A percentile compares a stretch with the other conserved stretches of the same genome.
Evolutionary conservation across 2,797 vertebrate genomes (phyloP).

Genomic region (Intellagama lesueurii): DNA sequence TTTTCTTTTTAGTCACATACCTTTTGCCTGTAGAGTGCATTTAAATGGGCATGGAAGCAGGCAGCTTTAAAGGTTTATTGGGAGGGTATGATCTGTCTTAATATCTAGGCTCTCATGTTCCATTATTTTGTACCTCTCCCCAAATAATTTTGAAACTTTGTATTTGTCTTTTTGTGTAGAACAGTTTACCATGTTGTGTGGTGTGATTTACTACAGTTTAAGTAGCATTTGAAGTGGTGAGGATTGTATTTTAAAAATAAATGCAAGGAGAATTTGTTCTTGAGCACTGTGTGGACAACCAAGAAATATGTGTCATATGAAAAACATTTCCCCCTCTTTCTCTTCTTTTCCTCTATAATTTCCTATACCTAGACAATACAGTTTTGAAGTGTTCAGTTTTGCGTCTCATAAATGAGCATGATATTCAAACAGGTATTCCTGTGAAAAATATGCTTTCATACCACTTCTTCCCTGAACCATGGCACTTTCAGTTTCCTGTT

Average conservation of each 20-base stretch:
- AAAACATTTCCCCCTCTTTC: not conserved
- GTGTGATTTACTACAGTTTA: not conserved
- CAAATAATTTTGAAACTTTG: not conserved
- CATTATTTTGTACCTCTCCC: not conserved
- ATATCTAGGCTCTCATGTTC: not conserved
- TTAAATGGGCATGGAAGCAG: not conserved
- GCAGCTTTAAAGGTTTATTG: not conserved
- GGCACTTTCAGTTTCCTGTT: not conserved
- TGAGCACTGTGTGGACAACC: not conserved
- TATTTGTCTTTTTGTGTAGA: not conserved
- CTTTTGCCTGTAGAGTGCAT: not conserved
- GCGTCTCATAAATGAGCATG: not conserved
- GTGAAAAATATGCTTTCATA: not conserved
- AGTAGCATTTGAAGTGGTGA: not conserved
- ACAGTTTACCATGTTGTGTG: not conserved
- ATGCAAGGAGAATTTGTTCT: conserved; percentile 33
- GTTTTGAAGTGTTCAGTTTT: not conserved
- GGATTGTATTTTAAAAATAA: not conserved
- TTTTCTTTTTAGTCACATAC: not conserved
- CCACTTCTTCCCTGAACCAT: not conserved
- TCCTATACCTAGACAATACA: not conserved
- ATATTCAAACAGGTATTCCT: conserved; percentile 8
- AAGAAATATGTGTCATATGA: conserved; percentile 21
- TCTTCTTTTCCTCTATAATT: conserved; percentile 19
- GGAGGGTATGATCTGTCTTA: not conserved